Percentiles rank a stretch among this genome's conserved stretches.
These are phyloP conservation scores for Goniozus legneri DNA, from an alignment of 1,140 invertebrate genomes.

Conservation along the genomic window DNA sequence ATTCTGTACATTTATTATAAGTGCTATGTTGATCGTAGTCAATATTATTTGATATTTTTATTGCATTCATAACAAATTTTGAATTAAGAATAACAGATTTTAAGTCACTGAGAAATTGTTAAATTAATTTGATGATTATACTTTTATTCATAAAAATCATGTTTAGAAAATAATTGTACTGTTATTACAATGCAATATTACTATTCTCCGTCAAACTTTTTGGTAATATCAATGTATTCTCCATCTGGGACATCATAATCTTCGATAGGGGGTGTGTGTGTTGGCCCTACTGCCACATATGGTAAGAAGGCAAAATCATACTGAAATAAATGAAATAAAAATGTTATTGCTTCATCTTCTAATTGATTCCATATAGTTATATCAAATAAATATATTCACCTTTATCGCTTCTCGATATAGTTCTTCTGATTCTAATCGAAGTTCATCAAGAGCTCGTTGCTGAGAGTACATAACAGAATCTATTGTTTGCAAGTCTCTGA, in stretches of 20 bases:
- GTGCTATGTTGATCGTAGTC: too few relatives aligned
- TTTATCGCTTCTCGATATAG: conserved; percentile 79
- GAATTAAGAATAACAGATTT: too few relatives aligned
- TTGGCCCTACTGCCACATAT: conserved; percentile 64
- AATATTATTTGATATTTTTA: too few relatives aligned
- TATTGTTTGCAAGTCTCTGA: conserved; percentile 64
- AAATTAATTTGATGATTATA: too few relatives aligned
- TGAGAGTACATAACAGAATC: conserved; percentile 68
- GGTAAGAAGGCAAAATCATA: conserved; percentile 68
- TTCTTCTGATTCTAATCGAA: conserved; percentile 74
- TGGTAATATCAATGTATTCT: conserved; percentile 77
- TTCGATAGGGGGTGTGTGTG: conserved; percentile 73
- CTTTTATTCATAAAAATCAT: too few relatives aligned
- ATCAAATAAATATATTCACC: conserved; percentile 48
- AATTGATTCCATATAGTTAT: conserved; percentile 1
- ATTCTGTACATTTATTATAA: too few relatives aligned
- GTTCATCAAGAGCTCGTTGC: conserved; percentile 70
- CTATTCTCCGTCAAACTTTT: conserved; percentile 59
- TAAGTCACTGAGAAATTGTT: too few relatives aligned
- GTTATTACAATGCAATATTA: conserved; percentile 6
- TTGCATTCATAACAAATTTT: too few relatives aligned
- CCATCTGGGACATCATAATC: conserved; percentile 78
- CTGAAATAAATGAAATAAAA: conserved; percentile 53
- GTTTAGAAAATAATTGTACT: too few relatives aligned
- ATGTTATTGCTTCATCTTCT: neutral